phyloP scores from a whole-genome alignment of 2,888 invertebrate species.

The Drosophila mayaguana region DNA sequence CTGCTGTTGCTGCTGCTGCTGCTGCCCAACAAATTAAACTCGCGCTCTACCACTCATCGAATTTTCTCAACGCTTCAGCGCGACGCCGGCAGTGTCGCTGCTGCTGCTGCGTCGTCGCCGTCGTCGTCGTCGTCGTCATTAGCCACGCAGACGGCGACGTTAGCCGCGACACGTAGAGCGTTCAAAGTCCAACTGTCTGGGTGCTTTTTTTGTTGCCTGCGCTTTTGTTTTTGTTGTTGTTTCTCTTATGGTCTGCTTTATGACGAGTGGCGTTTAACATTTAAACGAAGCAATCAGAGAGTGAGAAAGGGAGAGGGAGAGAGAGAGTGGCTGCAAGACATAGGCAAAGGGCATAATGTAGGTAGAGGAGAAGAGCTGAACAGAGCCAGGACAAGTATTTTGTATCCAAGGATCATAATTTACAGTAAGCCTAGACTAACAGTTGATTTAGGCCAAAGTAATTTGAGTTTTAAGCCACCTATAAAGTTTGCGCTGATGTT shows the following conservation, averaged over 20 bases:
- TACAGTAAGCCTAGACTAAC: conserved; percentile 1
- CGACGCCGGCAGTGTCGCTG: conserved; percentile 13
- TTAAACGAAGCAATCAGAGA: conserved; percentile 13
- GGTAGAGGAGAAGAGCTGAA: no score
- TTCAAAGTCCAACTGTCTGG: conserved; percentile 69
- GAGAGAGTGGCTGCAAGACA: neutral
- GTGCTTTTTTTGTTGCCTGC: conserved; percentile 13
- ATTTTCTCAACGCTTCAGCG: conserved; percentile 45
- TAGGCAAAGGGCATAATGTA: neutral
- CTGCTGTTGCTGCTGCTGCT: conserved; percentile 20
- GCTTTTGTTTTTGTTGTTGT: conserved; percentile 20
- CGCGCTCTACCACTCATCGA: conserved; percentile 39
- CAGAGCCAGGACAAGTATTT: neutral
- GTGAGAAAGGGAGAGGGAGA: neutral
- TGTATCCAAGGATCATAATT: conserved; percentile 16
- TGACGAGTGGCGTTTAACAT: conserved; percentile 52
- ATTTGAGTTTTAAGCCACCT: conserved; percentile 1
- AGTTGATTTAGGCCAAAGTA: neutral
- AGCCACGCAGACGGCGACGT: conserved; percentile 51
- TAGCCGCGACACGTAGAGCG: conserved; percentile 54
- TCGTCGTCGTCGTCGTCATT: conserved; percentile 47
- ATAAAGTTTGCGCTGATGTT: neutral
- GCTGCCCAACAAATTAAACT: conserved; percentile 34
- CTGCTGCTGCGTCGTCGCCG: conserved; percentile 22
- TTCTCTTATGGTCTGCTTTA: conserved; percentile 50